phyloP scores from a whole-genome alignment of 1,140 invertebrate species.

The Eueides isabella region DNA sequence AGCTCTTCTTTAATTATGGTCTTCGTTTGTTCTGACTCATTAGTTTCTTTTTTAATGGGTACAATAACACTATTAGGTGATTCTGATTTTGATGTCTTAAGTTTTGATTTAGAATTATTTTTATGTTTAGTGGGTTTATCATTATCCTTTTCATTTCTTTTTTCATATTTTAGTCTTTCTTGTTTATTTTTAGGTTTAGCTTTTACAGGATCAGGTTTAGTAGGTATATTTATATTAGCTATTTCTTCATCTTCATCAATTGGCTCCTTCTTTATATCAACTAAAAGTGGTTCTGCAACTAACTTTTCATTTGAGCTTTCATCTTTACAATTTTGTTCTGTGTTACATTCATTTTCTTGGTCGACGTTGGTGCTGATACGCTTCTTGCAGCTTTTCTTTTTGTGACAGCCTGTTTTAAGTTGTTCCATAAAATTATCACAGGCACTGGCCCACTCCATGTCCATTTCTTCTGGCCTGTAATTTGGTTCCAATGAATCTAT shows the following conservation, averaged over 20 bases:
- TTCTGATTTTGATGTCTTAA: conserved; percentile 38
- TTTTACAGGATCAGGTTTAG: conserved; percentile 30
- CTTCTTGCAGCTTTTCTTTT: conserved; percentile 83
- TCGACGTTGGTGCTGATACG: conserved; percentile 60
- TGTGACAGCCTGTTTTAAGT: conserved; percentile 83
- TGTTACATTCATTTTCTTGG: conserved; percentile 50
- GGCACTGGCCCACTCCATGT: conserved; percentile 83
- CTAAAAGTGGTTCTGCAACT: conserved; percentile 26
- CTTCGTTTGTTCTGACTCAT: conserved; percentile 56
- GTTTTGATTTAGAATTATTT: conserved; percentile 47
- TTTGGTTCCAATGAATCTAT: conserved; percentile 33
- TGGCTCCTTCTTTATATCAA: conserved; percentile 72
- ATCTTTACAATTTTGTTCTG: conserved; percentile 6
- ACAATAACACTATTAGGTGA: conserved; percentile 32
- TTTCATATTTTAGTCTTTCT: conserved; percentile 50
- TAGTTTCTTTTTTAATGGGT: conserved; percentile 61
- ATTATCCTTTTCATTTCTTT: conserved; percentile 52
- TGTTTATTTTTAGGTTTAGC: conserved; percentile 46
- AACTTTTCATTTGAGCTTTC: neutral
- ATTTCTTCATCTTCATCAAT: conserved; percentile 61
- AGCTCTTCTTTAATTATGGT: conserved; percentile 65
- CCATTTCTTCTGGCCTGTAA: conserved; percentile 72
- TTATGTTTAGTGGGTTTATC: conserved; percentile 52
- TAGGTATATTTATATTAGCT: conserved; percentile 33
- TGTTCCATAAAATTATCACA: conserved; percentile 89